A percentile compares a stretch with the other conserved stretches of the same genome.
These are phyloP conservation scores for Oryctes rhinoceros DNA, from an alignment of 1,140 invertebrate species.

Conservation along the genomic window DNA sequence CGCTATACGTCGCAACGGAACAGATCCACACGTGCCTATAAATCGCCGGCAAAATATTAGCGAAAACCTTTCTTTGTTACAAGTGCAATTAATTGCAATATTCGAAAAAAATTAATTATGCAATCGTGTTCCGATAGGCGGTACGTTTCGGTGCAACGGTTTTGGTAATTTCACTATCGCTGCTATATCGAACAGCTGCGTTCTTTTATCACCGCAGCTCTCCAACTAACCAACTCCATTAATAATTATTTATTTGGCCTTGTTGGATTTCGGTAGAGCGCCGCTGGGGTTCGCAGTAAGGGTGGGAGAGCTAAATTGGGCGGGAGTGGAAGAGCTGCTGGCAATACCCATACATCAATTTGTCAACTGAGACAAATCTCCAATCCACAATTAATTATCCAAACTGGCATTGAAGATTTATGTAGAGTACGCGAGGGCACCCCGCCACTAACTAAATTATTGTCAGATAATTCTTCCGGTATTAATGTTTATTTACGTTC, in stretches of 20 bases:
- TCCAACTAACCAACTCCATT: conserved; percentile 9
- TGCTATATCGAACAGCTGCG: background rate
- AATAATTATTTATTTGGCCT: conserved; percentile 30
- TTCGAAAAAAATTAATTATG: too few species aligned
- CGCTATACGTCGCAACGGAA: background rate
- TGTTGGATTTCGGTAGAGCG: conserved; percentile 7
- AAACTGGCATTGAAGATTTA: conserved; percentile 24
- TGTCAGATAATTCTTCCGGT: conserved; percentile 21
- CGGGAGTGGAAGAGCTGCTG: background rate
- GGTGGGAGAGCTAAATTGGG: background rate
- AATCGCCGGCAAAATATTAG: too few species aligned
- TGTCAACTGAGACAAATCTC: conserved; percentile 34
- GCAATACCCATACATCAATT: conserved; percentile 27
- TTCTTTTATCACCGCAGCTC: background rate
- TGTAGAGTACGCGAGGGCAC: background rate
- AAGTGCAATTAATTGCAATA: too few species aligned
- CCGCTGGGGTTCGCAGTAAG: background rate
- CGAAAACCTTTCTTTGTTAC: too few species aligned
- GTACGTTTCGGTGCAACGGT: too few species aligned
- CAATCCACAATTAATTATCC: conserved; percentile 32
- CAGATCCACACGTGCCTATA: background rate
- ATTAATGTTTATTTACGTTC: conserved; percentile 24
- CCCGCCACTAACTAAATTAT: background rate
- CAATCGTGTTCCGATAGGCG: too few species aligned
- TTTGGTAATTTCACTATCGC: background rate